Evolutionary conservation across 1,140 invertebrate species (phyloP).

Genomic region (Scaptomyza pallida): DNA sequence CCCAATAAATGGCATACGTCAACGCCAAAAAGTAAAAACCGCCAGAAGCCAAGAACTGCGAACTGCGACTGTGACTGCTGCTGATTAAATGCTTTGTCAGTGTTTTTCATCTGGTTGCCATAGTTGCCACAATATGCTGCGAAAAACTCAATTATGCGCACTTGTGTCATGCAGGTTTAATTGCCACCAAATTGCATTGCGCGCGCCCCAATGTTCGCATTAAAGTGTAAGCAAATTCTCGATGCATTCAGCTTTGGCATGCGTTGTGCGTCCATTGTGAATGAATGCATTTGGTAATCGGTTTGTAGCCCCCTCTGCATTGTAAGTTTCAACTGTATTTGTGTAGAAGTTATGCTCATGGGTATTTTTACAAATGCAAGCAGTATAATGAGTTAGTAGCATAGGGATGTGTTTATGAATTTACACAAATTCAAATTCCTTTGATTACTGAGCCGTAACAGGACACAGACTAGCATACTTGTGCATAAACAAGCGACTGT

Average conservation of each 20-base stretch:
- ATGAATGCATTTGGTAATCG: neutral
- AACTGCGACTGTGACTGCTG: neutral
- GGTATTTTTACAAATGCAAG: too few relatives aligned
- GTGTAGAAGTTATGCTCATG: too few relatives aligned
- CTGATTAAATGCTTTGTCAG: slow-evolving; percentile 25
- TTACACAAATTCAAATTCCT: neutral
- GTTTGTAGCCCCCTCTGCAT: too few relatives aligned
- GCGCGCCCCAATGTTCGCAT: neutral
- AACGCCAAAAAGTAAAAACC: neutral
- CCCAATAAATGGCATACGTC: slow-evolving; percentile 2
- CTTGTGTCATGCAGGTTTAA: neutral
- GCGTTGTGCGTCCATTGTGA: too few relatives aligned
- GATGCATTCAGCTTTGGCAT: neutral
- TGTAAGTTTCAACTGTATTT: too few relatives aligned
- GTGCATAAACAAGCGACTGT: too few relatives aligned
- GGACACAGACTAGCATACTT: neutral
- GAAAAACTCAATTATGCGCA: slow-evolving; percentile 17
- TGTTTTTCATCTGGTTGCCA: slow-evolving; percentile 9
- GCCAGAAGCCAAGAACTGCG: neutral
- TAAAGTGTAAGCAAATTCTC: slow-evolving; percentile 4
- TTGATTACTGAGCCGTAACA: slow-evolving; percentile 3
- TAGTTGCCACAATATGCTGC: slow-evolving; percentile 1
- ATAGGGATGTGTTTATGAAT: neutral
- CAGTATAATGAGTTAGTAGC: too few relatives aligned
- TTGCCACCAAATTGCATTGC: slow-evolving; percentile 21